These are phyloP conservation scores for Alosa alosa DNA, from an alignment of 2,113 vertebrate genomes.

Conservation along the genomic window DNA sequence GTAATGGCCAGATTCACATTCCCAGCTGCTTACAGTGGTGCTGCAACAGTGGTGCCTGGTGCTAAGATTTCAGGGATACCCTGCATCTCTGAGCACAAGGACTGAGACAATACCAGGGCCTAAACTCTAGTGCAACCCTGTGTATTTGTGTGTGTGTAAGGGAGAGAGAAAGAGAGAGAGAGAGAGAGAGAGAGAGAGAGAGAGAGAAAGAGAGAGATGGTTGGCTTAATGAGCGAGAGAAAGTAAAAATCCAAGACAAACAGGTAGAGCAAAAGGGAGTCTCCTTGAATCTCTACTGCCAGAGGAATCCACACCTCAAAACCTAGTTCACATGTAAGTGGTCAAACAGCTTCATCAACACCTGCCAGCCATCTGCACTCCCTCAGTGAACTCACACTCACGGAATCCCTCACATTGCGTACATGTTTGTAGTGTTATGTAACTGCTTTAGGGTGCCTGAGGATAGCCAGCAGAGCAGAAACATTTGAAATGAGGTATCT, in stretches of 20 bases:
- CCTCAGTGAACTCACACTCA: constrained; percentile 19
- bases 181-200: neutral
- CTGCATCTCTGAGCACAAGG: neutral
- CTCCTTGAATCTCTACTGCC: neutral
- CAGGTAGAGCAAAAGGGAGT: neutral
- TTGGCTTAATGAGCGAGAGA: neutral
- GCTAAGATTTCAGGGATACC: neutral
- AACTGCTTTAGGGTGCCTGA: constrained; percentile 29
- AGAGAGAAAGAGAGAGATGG: neutral
- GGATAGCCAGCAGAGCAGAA: constrained; percentile 1
- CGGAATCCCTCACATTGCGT: constrained; percentile 35
- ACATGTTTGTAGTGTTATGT: constrained; percentile 47
- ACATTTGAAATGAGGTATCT: neutral
- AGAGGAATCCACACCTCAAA: neutral
- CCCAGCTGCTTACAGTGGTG: neutral
- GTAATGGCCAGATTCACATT: neutral
- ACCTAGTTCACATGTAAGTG: neutral
- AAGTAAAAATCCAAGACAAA: constrained; percentile 25
- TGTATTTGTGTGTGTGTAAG: neutral
- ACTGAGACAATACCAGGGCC: too few relatives aligned
- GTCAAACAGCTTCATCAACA: constrained; percentile 11
- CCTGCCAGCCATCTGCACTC: neutral
- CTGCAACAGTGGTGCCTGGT: too few relatives aligned
- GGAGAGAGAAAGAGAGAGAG: neutral
- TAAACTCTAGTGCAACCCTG: neutral